Evolutionary conservation across 2,113 vertebrate genomes (phyloP).

Genomic region (Pseudopodoces humilis): DNA sequence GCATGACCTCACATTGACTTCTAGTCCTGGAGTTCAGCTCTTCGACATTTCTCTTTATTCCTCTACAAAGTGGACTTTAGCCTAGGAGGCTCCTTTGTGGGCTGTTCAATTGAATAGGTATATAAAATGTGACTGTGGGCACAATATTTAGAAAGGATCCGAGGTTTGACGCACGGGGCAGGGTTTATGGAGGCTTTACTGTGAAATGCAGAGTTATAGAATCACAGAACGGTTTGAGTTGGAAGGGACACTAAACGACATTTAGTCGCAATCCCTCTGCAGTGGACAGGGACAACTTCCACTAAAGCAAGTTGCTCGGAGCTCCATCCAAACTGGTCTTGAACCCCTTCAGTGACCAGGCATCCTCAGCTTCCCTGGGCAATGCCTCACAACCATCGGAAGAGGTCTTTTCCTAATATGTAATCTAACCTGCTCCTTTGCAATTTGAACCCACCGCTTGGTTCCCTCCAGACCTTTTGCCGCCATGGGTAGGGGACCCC

Average conservation of each 20-base stretch:
- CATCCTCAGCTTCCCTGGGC: neutral
- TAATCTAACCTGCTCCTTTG: neutral
- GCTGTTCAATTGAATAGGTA: accelerated
- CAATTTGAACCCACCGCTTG: too few relatives aligned
- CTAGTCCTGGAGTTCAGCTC: too few relatives aligned
- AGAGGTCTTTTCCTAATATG: neutral
- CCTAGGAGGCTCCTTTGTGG: neutral
- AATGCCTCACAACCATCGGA: too few relatives aligned
- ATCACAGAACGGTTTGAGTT: neutral
- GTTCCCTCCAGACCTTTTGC: too few relatives aligned
- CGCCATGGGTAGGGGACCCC: accelerated
- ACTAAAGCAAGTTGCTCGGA: neutral
- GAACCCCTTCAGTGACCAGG: accelerated
- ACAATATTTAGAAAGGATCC: accelerated
- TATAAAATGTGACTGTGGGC: accelerated
- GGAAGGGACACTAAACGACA: neutral
- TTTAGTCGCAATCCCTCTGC: accelerated
- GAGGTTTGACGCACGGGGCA: accelerated
- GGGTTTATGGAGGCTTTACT: neutral
- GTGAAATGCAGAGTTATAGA: neutral
- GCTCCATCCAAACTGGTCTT: neutral
- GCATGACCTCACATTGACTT: neutral
- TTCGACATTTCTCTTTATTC: accelerated
- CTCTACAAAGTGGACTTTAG: accelerated
- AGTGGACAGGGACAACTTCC: neutral